Conservation (phyloP, 2,888 invertebrate genomes). For the Apamea sordens region DNA sequence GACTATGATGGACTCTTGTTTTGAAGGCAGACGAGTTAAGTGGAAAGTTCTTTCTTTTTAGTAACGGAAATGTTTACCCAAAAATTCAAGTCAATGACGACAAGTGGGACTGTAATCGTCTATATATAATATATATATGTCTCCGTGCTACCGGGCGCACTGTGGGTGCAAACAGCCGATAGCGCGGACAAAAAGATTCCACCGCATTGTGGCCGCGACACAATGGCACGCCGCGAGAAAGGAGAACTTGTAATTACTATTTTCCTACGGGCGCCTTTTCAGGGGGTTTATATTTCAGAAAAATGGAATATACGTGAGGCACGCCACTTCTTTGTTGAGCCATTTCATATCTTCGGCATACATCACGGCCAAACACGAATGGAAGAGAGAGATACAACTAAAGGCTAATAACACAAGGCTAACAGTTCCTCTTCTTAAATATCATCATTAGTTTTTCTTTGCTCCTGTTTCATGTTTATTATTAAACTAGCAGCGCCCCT, state of each 20-base stretch:
- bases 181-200: slow-evolving; percentile 89
- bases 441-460: background rate
- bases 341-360: slow-evolving; percentile 78
- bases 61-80: slow-evolving; percentile 37
- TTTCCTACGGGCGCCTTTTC: slow-evolving; percentile 87
- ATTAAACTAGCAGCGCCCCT: no score
- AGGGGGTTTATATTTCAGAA: slow-evolving; percentile 86
- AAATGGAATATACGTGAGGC: slow-evolving; percentile 82
- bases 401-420: slow-evolving; percentile 14
- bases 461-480: background rate
- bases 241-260: slow-evolving; percentile 89
- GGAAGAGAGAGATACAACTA: slow-evolving; percentile 24
- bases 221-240: slow-evolving; percentile 83
- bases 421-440: background rate
- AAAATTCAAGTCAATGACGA: slow-evolving; percentile 73
- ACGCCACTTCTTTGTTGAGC: slow-evolving; percentile 74
- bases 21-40: no score
- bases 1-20: no score
- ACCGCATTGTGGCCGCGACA: slow-evolving; percentile 84
- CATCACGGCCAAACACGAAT: slow-evolving; percentile 57
- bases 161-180: slow-evolving; percentile 88
- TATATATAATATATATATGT: slow-evolving; percentile 76
- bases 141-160: slow-evolving; percentile 72
- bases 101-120: slow-evolving; percentile 72
- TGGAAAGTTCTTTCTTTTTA: background rate